phyloP scores from a whole-genome alignment of 2,113 vertebrate genomes.

The Platichthys flesus region DNA sequence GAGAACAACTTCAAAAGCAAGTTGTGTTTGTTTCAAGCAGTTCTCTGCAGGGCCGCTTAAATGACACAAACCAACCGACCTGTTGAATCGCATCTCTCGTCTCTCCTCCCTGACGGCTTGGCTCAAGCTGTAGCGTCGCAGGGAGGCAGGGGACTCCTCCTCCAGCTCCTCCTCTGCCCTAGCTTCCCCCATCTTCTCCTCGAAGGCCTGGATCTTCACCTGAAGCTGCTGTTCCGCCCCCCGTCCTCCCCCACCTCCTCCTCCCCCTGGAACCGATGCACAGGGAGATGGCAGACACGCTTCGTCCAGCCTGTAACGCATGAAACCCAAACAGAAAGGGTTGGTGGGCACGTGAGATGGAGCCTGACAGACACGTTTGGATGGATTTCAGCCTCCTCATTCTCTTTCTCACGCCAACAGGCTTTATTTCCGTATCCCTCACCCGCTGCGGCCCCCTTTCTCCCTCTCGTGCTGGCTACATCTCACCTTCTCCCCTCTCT shows the following conservation, averaged over 20 bases:
- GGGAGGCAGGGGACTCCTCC: slow-evolving; percentile 74
- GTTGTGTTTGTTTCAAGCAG: too few relatives aligned
- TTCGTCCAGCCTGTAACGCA: slow-evolving; percentile 53
- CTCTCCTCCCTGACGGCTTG: slow-evolving; percentile 87
- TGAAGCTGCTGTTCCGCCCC: slow-evolving; percentile 83
- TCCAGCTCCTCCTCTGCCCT: slow-evolving; percentile 68
- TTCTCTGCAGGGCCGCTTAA: neutral
- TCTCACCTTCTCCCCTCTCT: slow-evolving; percentile 7
- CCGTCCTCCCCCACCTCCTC: slow-evolving; percentile 19
- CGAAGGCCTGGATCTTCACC: slow-evolving; percentile 87
- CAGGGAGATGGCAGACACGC: slow-evolving; percentile 28
- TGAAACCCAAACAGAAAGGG: neutral
- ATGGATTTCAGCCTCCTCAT: slow-evolving; percentile 4
- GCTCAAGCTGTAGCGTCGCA: slow-evolving; percentile 85
- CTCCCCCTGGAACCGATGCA: slow-evolving; percentile 69
- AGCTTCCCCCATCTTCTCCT: slow-evolving; percentile 79
- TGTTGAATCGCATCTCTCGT: slow-evolving; percentile 89
- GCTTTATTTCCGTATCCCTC: slow-evolving; percentile 14
- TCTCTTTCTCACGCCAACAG: slow-evolving; percentile 7
- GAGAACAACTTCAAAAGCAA: too few relatives aligned
- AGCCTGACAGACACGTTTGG: slow-evolving; percentile 18
- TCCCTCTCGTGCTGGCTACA: neutral
- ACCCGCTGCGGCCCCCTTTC: neutral
- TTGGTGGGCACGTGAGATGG: slow-evolving; percentile 23
- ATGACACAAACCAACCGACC: slow-evolving; percentile 72